Evolutionary conservation across 2,113 vertebrate species (phyloP).

Genomic region (Thymallus thymallus): DNA sequence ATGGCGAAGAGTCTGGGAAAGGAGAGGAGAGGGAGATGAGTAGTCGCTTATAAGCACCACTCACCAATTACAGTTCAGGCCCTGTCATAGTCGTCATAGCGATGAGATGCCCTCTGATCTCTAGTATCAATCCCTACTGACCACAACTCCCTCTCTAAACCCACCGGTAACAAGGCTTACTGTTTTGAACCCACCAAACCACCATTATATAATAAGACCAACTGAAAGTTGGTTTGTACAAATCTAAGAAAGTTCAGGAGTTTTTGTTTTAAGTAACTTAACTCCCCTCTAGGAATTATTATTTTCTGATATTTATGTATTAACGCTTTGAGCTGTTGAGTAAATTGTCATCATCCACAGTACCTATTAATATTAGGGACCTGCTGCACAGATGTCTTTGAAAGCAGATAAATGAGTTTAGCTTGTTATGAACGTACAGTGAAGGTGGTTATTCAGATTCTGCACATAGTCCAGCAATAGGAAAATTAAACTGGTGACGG

Average conservation of each 20-base stretch:
- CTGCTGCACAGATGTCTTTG: not conserved
- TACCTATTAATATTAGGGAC: not conserved
- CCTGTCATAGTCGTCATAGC: conserved; percentile 33
- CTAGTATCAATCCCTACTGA: no score
- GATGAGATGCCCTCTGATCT: no score
- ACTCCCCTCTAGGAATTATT: not conserved
- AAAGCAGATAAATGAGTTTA: not conserved
- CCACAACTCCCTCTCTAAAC: not conserved
- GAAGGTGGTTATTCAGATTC: not conserved
- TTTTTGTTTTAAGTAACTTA: no score
- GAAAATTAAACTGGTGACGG: not conserved
- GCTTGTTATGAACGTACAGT: no score
- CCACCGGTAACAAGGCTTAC: no score
- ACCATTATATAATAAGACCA: no score
- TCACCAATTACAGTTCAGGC: conserved; percentile 58
- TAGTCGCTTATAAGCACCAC: conserved; percentile 49
- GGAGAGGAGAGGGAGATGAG: conserved; percentile 36
- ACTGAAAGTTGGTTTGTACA: no score
- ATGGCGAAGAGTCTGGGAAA: conserved; percentile 12
- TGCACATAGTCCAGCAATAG: not conserved
- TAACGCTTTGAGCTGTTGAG: not conserved
- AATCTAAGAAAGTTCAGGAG: not conserved
- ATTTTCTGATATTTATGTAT: not conserved
- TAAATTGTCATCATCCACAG: not conserved
- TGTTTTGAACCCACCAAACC: no score